Evolutionary conservation across 37 sponge, comb jelly and placozoan genomes (phyloP), one percentile per base, ranked within the genome.

Genomic region (Crambe crambe): DNA sequence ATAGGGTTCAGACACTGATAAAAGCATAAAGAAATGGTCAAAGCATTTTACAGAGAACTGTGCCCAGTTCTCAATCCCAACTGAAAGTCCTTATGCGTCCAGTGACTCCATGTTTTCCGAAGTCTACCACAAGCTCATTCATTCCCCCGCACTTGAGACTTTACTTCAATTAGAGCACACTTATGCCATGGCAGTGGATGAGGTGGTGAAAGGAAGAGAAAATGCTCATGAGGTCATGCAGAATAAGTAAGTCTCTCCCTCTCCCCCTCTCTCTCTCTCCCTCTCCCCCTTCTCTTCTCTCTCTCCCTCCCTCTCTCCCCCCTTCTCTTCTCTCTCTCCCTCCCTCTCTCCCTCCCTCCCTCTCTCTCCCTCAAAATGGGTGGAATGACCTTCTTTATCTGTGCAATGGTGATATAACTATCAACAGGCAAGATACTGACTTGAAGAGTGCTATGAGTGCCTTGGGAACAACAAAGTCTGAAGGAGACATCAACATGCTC

Each of bases 151-250:
- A 0, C 57, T 93, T 54, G 91, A 84, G 32, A 91, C 89, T 2
- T 68, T 96, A 51, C 83, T 96, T 51, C 94, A 96, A 79, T 84
- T 96, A 76, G 97, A 96, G 77, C 91, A 89, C 82, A 88, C 85
- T 29, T 93, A 89, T 75, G 79, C 88, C 59, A 43, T 87, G 56
- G 86, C 91, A 20, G 84, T 96, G 29, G 67, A 51, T 3, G 84
- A 96, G 32, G 30, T 83, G 58, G 36, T 60, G 23, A 74, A 78
- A 29, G 76, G 72, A 0, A 26, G 76, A 75, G 79, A 86, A 10
- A 74, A 76, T 34, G 91, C 88, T 9, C 38, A 40, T 56, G 43
- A 73, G 36, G 57, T 68, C 25, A 62, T 95, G 75, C 56, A 81
- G 31, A 63, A 76, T 29, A 93, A 73, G 93, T 92, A 39, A 57